Percentiles rank a stretch among this genome's conserved stretches.
phyloP scores from a whole-genome alignment of 2,888 invertebrate genomes.

The Caenorhabditis becei region DNA sequence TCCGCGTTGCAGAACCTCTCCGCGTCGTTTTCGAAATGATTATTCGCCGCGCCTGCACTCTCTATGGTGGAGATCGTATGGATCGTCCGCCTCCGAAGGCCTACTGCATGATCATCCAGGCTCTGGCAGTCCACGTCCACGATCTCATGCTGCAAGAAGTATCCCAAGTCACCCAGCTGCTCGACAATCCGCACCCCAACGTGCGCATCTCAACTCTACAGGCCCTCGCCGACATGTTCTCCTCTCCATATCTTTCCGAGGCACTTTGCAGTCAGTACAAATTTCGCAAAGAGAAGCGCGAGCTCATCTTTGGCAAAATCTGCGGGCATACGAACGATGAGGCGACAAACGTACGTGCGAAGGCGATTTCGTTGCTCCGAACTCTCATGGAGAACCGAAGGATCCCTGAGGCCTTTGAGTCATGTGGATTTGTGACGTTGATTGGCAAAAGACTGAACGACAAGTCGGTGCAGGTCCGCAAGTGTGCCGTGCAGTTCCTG shows the following conservation, averaged over 20 bases:
- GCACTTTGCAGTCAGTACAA: slow-evolving; percentile 1
- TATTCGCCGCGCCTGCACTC: slow-evolving; percentile 9
- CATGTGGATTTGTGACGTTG: slow-evolving; percentile 47
- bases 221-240: slow-evolving; percentile 38
- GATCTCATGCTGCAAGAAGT: slow-evolving; percentile 43
- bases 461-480: slow-evolving; percentile 87
- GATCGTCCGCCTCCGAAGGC: slow-evolving; percentile 63
- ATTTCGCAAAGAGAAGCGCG: not conserved
- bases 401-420: slow-evolving; percentile 53
- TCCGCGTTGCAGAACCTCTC: slow-evolving; percentile 13
- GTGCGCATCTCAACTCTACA: slow-evolving; percentile 40
- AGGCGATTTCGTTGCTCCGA: slow-evolving; percentile 88
- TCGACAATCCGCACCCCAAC: slow-evolving; percentile 28
- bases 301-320: slow-evolving; percentile 14
- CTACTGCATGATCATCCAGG: slow-evolving; percentile 53
- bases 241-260: slow-evolving; percentile 10
- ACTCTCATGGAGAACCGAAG: slow-evolving; percentile 48
- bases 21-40: slow-evolving; percentile 14
- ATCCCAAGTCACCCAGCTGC: slow-evolving; percentile 14
- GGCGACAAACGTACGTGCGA: slow-evolving; percentile 85
- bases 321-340: slow-evolving; percentile 38
- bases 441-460: slow-evolving; percentile 59
- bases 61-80: slow-evolving; percentile 56
- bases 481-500: slow-evolving; percentile 89
- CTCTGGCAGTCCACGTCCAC: slow-evolving; percentile 16